Evolutionary conservation across 2,888 invertebrate genomes (phyloP), one percentile per base, ranked within the genome.

Genomic region (Oxyteleia sp.): DNA sequence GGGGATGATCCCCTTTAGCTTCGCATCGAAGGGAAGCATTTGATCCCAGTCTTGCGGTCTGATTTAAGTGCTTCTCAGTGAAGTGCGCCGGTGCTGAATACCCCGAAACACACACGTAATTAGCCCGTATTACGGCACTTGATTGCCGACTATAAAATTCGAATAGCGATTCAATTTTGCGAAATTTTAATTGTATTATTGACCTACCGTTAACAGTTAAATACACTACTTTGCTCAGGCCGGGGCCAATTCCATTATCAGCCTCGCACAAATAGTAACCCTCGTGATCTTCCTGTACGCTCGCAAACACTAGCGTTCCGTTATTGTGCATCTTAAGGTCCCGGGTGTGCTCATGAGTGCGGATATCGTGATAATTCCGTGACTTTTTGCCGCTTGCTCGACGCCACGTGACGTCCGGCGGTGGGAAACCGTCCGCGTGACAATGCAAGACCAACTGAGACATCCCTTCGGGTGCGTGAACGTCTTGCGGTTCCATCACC

Each of bases 241-340:
- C 98, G 13, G 97, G 96, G 0, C 98, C 98, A 85, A 98, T 97
- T 87, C 96, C 97, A 92, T 98, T 98, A 89, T 97, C 96, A n/a
- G 98, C 98, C 91, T 98, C 98, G 93, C 98, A 98, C 64, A 98
- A 95, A 93, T 98, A 98, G 93, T 97, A 97, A 0, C 98, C 98
- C 93, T 98, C 98, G 92, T 97, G 97, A 90, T 97, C 96, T 93
- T 98, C 98, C 88, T 96, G 96, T 61, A 98, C 96, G 91, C 96
- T 95, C 88, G 96, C 96, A 93, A 98, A 98, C 84, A 96, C 95
- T 85, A 98, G 94, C 10, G 98, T 97, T 23, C 98, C 98, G 92
- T 98, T 98, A 87, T 96, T 95, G 89, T 96, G 96, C 82, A 93
- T 92, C 78, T 90, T 90, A 5, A 92, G 83, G 45, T 92, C 92